These are phyloP conservation scores for Phasianus colchicus DNA, from an alignment of 2,113 vertebrate species.

Conservation along the genomic window DNA sequence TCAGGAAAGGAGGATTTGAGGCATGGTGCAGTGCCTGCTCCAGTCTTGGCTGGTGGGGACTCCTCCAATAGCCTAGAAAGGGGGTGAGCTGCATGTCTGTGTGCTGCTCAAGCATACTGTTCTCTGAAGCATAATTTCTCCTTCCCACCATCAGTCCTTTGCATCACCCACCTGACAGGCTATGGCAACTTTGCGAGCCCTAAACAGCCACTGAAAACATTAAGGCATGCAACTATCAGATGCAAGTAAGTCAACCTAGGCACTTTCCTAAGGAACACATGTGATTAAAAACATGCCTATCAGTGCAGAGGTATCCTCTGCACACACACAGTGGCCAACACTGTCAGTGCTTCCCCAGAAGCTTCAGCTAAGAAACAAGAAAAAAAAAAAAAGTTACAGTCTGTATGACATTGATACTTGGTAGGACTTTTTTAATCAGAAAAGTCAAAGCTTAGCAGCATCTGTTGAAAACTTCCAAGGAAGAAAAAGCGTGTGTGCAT, in stretches of 20 bases:
- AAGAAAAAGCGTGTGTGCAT: background rate
- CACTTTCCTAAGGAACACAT: background rate
- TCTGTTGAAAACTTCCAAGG: background rate
- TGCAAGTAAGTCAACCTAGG: background rate
- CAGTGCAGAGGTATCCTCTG: background rate
- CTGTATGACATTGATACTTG: accelerated
- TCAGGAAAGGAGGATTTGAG: background rate
- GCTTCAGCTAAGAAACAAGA: background rate
- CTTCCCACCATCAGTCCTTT: background rate
- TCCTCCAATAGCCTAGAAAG: background rate
- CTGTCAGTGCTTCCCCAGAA: background rate
- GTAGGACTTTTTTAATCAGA: background rate
- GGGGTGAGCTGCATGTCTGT: background rate
- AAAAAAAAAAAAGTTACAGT: background rate
- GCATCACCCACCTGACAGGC: background rate
- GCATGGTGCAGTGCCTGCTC: background rate
- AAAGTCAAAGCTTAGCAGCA: background rate
- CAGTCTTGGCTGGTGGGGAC: background rate
- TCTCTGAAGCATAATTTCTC: background rate
- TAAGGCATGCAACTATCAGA: background rate
- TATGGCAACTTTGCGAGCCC: background rate
- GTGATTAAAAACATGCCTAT: background rate
- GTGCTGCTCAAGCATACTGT: background rate
- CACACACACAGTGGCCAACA: background rate
- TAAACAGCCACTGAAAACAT: accelerated